Evolutionary conservation across 2,888 invertebrate genomes (phyloP).

Genomic region (Phyllotreta cruciferae): DNA sequence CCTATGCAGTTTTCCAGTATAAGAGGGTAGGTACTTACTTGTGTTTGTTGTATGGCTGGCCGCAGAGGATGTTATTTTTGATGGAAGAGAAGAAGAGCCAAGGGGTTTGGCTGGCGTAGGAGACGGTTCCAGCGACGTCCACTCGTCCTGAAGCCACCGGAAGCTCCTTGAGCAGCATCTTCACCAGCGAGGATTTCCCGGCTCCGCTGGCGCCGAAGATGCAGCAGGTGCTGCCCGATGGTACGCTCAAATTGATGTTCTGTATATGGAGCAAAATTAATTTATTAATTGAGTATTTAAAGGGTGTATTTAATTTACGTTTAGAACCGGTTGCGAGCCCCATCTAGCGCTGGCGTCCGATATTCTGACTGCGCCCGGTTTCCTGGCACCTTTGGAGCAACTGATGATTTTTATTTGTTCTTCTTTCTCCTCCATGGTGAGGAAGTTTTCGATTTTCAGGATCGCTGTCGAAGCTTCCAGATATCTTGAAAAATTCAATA

Average conservation of each 20-base stretch:
- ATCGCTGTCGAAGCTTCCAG: constrained; percentile 51
- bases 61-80: constrained; percentile 82
- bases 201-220: constrained; percentile 71
- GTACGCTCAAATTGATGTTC: constrained; percentile 55
- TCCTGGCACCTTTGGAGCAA: constrained; percentile 37
- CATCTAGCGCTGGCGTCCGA: constrained; percentile 45
- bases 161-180: constrained; percentile 76
- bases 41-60: constrained; percentile 66
- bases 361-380: constrained; percentile 46
- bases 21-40: no score
- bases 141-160: constrained; percentile 68
- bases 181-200: constrained; percentile 74
- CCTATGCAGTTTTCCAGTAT: no score
- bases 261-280: no score
- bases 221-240: constrained; percentile 57
- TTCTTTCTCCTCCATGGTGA: constrained; percentile 44
- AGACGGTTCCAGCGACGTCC: constrained; percentile 67
- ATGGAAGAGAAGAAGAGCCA: constrained; percentile 79
- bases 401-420: constrained; percentile 25
- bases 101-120: constrained; percentile 81
- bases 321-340: constrained; percentile 48
- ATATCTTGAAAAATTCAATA: constrained; percentile 25
- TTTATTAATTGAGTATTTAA: no score
- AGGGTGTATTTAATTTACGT: no score
- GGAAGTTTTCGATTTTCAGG: constrained; percentile 47